Conservation (phyloP, 2,888 invertebrate genomes). For the Autographa pulchrina region DNA sequence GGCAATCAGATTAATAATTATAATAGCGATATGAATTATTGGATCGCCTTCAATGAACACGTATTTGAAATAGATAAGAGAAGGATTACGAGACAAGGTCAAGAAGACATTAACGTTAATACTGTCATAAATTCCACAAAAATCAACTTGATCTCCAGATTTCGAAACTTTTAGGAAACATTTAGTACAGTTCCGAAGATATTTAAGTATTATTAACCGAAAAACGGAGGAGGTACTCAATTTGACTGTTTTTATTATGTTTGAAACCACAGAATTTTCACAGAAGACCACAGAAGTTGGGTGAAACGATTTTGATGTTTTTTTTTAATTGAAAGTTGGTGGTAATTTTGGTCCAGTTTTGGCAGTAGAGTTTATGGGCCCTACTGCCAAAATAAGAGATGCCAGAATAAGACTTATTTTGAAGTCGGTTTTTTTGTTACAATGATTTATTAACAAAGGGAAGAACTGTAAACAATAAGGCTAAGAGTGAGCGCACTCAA, state of each 20-base stretch:
- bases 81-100: conserved; percentile 14
- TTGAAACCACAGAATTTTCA: too few species aligned
- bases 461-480: conserved; percentile 43
- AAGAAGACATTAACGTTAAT: background rate
- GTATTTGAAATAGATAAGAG: conserved; percentile 6
- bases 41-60: background rate
- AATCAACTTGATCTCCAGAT: background rate
- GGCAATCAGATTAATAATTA: conserved; percentile 31
- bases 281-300: too few species aligned
- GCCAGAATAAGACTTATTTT: too few species aligned
- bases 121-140: background rate
- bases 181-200: background rate
- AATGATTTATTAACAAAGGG: conserved; percentile 7
- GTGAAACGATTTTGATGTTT: too few species aligned
- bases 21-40: conserved; percentile 28
- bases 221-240: too few species aligned
- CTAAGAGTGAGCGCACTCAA: conserved; percentile 58
- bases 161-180: background rate
- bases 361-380: too few species aligned
- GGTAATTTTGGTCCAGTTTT: too few species aligned
- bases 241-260: too few species aligned
- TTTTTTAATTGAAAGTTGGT: too few species aligned
- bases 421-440: too few species aligned
- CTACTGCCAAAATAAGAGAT: too few species aligned
- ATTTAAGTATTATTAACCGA: background rate